A percentile compares a stretch with the other conserved stretches of the same genome.
Conservation (phyloP, 2,888 invertebrate species). For the Chloromyia formosa region DNA sequence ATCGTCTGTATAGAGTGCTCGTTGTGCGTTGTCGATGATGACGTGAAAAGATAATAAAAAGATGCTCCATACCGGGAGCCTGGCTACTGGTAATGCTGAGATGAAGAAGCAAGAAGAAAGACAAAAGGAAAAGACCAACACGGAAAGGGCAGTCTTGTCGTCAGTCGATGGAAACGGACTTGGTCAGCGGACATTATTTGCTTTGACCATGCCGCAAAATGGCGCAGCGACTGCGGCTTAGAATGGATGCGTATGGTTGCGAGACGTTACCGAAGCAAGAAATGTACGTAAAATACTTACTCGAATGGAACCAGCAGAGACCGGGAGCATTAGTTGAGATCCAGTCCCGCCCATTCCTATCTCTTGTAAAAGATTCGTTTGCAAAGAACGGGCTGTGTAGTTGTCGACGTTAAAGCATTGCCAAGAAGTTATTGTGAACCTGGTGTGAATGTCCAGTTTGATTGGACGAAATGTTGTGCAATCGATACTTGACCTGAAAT, state of each 20-base stretch:
- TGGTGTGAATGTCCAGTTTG: no score
- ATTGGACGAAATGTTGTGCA: no score
- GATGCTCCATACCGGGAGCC: neutral
- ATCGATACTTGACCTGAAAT: no score
- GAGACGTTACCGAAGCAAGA: neutral
- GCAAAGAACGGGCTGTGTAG: no score
- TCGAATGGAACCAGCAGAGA: no score
- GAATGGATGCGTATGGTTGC: neutral
- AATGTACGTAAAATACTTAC: no score
- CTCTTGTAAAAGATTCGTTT: neutral
- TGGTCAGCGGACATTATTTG: slow-evolving; percentile 31
- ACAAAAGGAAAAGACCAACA: neutral
- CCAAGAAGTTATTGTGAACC: no score
- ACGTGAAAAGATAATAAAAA: neutral
- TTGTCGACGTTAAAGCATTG: no score
- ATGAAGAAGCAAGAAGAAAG: neutral
- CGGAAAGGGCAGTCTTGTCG: slow-evolving; percentile 13
- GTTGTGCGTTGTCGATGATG: neutral
- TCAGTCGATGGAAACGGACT: slow-evolving; percentile 16
- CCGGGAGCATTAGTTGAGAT: neutral
- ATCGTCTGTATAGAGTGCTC: no score
- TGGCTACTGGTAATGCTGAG: neutral
- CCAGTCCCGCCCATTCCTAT: slow-evolving; percentile 34
- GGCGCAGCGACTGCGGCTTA: neutral
- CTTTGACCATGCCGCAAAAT: slow-evolving; percentile 40